Evolutionary conservation across 2,113 vertebrate genomes (phyloP), one percentile per base, ranked within the genome.

Genomic region (Trogon melanurus): DNA sequence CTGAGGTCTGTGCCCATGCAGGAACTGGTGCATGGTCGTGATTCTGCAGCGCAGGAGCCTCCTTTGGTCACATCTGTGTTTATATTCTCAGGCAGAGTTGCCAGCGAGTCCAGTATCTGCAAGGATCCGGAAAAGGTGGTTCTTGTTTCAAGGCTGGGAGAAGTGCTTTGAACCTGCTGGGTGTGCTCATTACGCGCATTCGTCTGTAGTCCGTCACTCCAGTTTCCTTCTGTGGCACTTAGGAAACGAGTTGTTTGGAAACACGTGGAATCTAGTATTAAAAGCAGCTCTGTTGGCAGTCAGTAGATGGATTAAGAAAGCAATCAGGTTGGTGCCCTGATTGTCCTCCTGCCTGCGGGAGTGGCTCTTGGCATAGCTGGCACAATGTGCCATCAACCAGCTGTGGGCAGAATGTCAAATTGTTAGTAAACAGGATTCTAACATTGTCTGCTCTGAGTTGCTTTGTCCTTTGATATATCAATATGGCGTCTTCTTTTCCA

Each of bases 11-110:
- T 1, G 3, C 27, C 53, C 34, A 27, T 91, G 47, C n/a, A 44
- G 56, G 2, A 53, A n/a, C 48, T 32, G 32, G 4, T 67, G 23
- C 0, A 0, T 29, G 30, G 13, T 4, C 3, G 2, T 38, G 75
- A 29, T 53, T 74, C 64, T 86, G 41, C 36, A n/a, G 45, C 1
- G 1, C 50, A 32, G n/a, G 62, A 25, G 6, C 81, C 48, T 50
- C 57, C 65, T 85, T 67, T 57, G 53, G 16, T 41, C 36, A n/a
- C 14, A 29, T 7, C n/a, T 79, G 3, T 32, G 10, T 51, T 54
- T 75, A 20, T 5, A 11, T 79, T 73, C 50, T 76, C 10, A 29
- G 62, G 57, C 61, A 61, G 11, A 58, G 22, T 0, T 91, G n/a
- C 45, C 50, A 80, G 41, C 1, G 2, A 79, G 23, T 50, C 7